Base-by-base conservation (phyloP, 1,140 invertebrate species). In the Habropoda laboriosa region DNA sequence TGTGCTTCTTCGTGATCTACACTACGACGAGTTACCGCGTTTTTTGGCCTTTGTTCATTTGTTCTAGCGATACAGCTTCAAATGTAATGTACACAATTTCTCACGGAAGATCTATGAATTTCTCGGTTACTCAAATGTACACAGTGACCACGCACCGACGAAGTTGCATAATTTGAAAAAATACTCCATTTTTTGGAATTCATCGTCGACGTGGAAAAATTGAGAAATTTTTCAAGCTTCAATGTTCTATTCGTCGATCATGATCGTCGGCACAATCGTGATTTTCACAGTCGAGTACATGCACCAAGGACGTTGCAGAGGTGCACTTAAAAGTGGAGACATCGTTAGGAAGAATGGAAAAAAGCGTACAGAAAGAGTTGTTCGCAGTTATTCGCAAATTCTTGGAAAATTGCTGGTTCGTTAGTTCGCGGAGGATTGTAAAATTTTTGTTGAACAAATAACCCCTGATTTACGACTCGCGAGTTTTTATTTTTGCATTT, bases 211-310 rank as follows among this genome's bases (percentile, higher is more conserved):
- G 3, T 7, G 24, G 30, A 64, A 18, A 32, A 3, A 12, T n/a
- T n/a, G n/a, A n/a, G n/a, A n/a, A n/a, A n/a, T n/a, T n/a, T n/a
- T n/a, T n/a, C n/a, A n/a, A n/a, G n/a, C n/a, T n/a, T n/a, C n/a
- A 13, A 32, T 13, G 18, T 32, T n/a, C 21, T 45, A 12, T 45
- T 67, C 12, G 30, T 32, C 53, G 58, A 67, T 72, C 55, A 53
- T 57, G 38, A 13, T 40, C n/a, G 58, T 27, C 42, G 42, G 27
- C 16, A 70, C 27, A 61, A n/a, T 58, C 10, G 32, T 40, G 64
- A 81, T 81, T 81, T 74, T 86, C 74, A 78, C 73, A 73, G 47
- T 74, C 53, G 72, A 66, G 47, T 47, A 84, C 67, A 38, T 7
- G 64, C 63, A 53, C 45, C 83, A 74, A 86, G 83, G 83, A 70